Conservation (phyloP, 2,113 vertebrate genomes). For the Cynopterus brachyotis region DNA sequence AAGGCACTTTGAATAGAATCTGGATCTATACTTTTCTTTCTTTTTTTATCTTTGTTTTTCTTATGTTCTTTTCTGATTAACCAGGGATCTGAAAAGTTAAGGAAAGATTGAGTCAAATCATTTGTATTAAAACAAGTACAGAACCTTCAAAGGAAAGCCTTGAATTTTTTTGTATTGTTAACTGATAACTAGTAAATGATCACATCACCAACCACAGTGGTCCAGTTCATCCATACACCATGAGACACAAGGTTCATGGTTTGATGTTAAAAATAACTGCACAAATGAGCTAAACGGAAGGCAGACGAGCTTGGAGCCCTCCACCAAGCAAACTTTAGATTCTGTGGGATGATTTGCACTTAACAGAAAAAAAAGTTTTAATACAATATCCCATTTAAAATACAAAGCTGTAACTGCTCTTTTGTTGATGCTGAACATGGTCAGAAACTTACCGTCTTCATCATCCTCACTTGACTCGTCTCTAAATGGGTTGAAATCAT, state of each 20-base stretch:
- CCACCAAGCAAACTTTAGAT: not conserved
- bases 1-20: constrained; percentile 99
- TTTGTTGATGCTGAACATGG: too few species aligned
- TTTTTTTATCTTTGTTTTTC: constrained; percentile 95
- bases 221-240: not conserved
- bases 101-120: not conserved
- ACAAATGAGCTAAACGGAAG: not conserved
- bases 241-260: not conserved
- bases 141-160: not conserved
- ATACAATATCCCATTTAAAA: not conserved
- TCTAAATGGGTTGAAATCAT: constrained; percentile 97
- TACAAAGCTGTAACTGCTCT: not conserved
- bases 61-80: constrained; percentile 97
- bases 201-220: rapidly evolving
- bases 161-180: not conserved
- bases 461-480: constrained; percentile 96
- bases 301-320: not conserved
- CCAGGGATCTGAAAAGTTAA: constrained; percentile 92
- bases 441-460: constrained; percentile 90
- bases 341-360: not conserved
- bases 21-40: constrained; percentile 95
- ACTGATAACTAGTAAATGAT: not conserved
- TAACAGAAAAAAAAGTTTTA: not conserved
- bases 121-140: not conserved
- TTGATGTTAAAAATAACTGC: not conserved